Base-by-base conservation (phyloP, 2,113 vertebrate species). In the Esox niger region DNA sequence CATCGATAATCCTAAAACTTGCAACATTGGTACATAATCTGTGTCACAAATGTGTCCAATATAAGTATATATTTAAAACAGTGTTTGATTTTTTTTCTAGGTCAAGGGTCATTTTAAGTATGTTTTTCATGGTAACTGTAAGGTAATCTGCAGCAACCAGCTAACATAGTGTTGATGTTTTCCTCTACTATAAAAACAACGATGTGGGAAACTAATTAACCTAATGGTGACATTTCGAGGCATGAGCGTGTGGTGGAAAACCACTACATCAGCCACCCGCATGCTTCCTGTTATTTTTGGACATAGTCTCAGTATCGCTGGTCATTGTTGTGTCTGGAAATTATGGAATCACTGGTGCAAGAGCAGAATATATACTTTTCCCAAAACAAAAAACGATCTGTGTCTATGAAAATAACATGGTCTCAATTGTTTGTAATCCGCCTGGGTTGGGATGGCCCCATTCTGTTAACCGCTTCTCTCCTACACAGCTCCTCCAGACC, bases 251-350 rank as follows among this genome's bases (percentile, higher is more conserved):
- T 81, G 79, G 77, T 91, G 86, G 90, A 84, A 86, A 86, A 71
- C n/a, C 76, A 77, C 84, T 93, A 86, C 68, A 85, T 87, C 89
- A 81, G 54, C 68, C 83, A 79, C 77, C 81, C 79, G 87, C 88
- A 80, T 82, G 83, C 84, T 88, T 89, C 87, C 88, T 92, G 90
- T 89, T 92, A 86, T 89, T 90, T n/a, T 85, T 84, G 83, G 75
- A 87, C 84, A 81, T 81, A 84, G 72, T 73, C 64, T 77, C 32
- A 32, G 83, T 82, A 73, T 43, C 38, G 17, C 85, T 90, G 83
- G 75, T 25, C 80, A 76, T 87, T 88, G 80, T 85, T 88, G 80
- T 82, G 83, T 85, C 80, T 84, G 69, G 56, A 43, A 68, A 60
- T 30, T 21, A 57, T 7, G 25, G 13, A 57, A 55, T 82, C 57